Percentiles rank a stretch among this genome's conserved stretches.
Evolutionary conservation across 2,797 vertebrate genomes (phyloP).

Genomic region (Danio albolineatus): DNA sequence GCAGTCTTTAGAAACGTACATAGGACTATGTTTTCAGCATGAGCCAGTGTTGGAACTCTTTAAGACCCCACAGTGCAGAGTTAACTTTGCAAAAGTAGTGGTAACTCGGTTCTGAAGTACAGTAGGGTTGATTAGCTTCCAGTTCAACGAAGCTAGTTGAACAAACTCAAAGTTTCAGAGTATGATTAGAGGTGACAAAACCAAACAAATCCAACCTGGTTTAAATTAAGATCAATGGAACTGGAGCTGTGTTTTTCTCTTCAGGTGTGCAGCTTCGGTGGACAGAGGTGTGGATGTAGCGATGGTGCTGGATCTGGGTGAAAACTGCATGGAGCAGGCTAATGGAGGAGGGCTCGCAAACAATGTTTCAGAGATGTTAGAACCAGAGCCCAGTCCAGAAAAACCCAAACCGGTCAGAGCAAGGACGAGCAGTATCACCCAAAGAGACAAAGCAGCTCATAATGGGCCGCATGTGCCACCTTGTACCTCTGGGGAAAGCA

Average conservation of each 20-base stretch:
- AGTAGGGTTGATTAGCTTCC: too few species aligned
- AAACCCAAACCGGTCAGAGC: conserved; percentile 48
- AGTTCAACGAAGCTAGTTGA: not conserved
- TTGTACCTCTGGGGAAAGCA: not conserved
- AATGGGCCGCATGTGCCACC: conserved; percentile 71
- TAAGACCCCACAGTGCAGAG: too few species aligned
- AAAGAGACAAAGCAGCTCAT: conserved; percentile 65
- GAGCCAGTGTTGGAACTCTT: too few species aligned
- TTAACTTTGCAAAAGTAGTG: too few species aligned
- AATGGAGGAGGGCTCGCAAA: conserved; percentile 63
- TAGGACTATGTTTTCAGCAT: too few species aligned
- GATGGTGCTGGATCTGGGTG: conserved; percentile 88
- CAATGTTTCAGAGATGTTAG: conserved; percentile 58
- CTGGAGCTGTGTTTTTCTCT: conserved; percentile 2
- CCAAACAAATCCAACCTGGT: too few species aligned
- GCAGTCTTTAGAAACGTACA: too few species aligned
- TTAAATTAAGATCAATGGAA: too few species aligned
- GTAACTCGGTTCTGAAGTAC: too few species aligned
- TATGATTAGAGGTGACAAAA: not conserved
- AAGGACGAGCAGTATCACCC: conserved; percentile 60
- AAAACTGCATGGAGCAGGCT: conserved; percentile 80
- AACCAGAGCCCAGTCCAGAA: conserved; percentile 58
- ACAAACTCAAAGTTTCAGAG: not conserved
- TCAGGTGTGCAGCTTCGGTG: conserved; percentile 58
- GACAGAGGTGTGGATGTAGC: conserved; percentile 65